These are phyloP conservation scores for Gnatocerus cornutus DNA, from an alignment of 2,888 invertebrate genomes.

Conservation along the genomic window DNA sequence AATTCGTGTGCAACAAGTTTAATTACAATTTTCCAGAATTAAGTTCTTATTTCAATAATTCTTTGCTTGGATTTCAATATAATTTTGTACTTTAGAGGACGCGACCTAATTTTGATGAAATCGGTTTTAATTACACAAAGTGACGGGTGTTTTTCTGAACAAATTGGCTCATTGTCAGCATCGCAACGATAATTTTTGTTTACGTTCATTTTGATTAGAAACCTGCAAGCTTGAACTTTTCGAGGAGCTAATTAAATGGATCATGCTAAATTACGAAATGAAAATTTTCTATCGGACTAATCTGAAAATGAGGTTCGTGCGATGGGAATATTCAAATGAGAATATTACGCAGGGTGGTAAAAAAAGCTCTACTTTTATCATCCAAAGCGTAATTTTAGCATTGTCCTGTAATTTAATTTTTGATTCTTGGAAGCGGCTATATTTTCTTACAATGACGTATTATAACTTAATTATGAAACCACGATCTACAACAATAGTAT, in stretches of 20 bases:
- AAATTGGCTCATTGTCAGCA: not conserved
- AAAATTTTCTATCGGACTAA: conserved; percentile 4
- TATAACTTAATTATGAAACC: conserved; percentile 25
- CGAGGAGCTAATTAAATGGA: not conserved
- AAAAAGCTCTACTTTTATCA: not conserved
- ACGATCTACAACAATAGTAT: conserved; percentile 21
- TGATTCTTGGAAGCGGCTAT: not conserved
- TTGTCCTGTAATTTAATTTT: conserved; percentile 2
- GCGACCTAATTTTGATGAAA: conserved; percentile 15
- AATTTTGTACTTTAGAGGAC: too few relatives aligned
- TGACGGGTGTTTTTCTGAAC: conserved; percentile 20
- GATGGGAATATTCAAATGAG: conserved; percentile 1
- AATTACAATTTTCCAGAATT: too few relatives aligned
- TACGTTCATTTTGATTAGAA: too few relatives aligned
- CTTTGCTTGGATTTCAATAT: not conserved
- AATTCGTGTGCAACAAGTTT: conserved; percentile 45
- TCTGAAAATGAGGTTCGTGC: conserved; percentile 10
- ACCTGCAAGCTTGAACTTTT: too few relatives aligned
- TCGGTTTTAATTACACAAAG: conserved; percentile 28
- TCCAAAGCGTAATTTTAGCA: not conserved
- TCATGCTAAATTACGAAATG: too few relatives aligned
- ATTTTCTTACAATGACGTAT: conserved; percentile 20
- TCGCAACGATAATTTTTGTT: too few relatives aligned
- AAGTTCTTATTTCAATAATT: too few relatives aligned
- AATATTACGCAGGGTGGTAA: not conserved